Percentiles rank a stretch among this genome's conserved stretches.
Evolutionary conservation across 2,797 vertebrate species (phyloP).

Genomic region (Hafferia zeledoni): DNA sequence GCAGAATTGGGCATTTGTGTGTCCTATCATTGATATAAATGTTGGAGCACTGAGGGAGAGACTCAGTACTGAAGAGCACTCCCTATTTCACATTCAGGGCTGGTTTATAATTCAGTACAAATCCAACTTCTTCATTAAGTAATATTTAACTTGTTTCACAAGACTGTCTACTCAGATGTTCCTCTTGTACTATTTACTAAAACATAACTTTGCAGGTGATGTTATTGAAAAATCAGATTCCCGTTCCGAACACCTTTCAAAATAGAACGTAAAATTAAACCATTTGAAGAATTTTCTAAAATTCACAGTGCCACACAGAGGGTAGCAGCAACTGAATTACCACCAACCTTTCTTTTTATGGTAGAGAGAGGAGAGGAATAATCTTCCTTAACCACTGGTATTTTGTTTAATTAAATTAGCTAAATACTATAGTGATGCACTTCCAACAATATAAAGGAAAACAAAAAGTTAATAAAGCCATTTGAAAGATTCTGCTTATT

Average conservation of each 20-base stretch:
- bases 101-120: background rate
- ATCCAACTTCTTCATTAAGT: background rate
- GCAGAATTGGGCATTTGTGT: background rate
- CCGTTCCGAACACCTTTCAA: fast-evolving
- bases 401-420: background rate
- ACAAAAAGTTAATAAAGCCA: background rate
- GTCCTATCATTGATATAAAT: background rate
- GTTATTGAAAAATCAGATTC: background rate
- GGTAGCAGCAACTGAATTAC: background rate
- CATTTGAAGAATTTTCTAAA: background rate
- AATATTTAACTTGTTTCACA: background rate
- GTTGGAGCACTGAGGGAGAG: background rate
- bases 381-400: background rate
- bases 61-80: background rate
- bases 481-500: background rate
- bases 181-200: background rate
- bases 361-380: background rate
- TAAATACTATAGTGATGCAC: background rate
- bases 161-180: background rate
- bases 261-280: background rate
- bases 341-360: background rate
- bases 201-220: background rate
- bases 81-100: background rate
- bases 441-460: background rate
- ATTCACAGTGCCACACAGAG: background rate